Percentiles rank a stretch among this genome's conserved stretches.
Evolutionary conservation across 2,797 vertebrate species (phyloP).

Genomic region (Sparidentex hasta): DNA sequence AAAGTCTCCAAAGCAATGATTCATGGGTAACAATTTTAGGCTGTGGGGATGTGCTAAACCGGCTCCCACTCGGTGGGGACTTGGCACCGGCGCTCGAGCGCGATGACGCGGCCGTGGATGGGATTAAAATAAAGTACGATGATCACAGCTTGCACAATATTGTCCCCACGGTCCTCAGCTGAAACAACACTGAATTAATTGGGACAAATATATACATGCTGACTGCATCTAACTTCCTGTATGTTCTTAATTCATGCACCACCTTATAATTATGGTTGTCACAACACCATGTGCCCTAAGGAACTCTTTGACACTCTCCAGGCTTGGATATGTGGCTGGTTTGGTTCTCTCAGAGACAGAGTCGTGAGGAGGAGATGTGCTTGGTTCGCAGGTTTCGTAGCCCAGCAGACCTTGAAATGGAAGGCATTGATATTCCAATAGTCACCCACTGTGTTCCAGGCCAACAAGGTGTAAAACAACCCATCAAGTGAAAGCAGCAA

Average conservation of each 20-base stretch:
- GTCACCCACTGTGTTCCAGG: constrained; percentile 17
- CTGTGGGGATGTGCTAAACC: constrained; percentile 2
- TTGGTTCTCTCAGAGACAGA: neutral
- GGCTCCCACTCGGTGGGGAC: constrained; percentile 14
- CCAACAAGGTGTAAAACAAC: constrained; percentile 58
- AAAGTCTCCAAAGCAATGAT: constrained; percentile 25
- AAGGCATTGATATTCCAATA: constrained; percentile 53
- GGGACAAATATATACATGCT: neutral
- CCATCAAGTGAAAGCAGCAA: constrained; percentile 32
- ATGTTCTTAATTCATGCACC: neutral
- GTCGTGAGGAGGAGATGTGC: neutral
- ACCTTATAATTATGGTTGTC: neutral
- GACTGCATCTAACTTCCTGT: neutral
- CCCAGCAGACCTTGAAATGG: constrained; percentile 49
- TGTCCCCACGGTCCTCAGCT: neutral
- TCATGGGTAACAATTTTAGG: constrained; percentile 18
- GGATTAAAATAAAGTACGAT: constrained; percentile 27
- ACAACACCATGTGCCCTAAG: neutral
- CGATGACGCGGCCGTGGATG: neutral
- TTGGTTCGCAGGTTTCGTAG: constrained; percentile 33
- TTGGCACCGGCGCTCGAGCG: constrained; percentile 5
- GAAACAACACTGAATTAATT: neutral
- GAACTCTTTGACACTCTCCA: neutral
- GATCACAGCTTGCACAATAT: neutral
- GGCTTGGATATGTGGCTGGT: neutral